These are phyloP conservation scores for Panagrolaimus sp. DNA, from an alignment of 1,140 invertebrate species.

Conservation along the genomic window DNA sequence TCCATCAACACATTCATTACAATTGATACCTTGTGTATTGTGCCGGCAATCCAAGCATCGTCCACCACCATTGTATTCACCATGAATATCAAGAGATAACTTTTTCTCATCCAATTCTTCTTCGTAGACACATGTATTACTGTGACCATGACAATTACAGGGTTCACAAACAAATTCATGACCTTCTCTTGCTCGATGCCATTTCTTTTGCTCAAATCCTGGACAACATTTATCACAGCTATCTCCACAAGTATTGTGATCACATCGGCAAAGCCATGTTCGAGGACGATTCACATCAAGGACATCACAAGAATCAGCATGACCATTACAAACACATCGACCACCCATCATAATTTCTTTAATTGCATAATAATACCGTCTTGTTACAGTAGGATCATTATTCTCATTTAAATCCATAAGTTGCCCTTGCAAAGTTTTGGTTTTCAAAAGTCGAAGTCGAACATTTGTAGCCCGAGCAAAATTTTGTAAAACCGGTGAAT, in stretches of 20 bases:
- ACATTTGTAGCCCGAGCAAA: constrained; percentile 91
- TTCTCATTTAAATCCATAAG: constrained; percentile 83
- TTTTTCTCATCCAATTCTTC: constrained; percentile 72
- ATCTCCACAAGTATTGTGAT: constrained; percentile 90
- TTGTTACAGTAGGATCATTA: constrained; percentile 89
- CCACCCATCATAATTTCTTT: constrained; percentile 97
- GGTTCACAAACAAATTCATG: constrained; percentile 61
- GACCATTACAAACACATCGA: constrained; percentile 95
- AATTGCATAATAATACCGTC: constrained; percentile 98
- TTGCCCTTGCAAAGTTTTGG: constrained; percentile 90
- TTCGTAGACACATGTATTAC: constrained; percentile 81
- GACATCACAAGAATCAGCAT: constrained; percentile 88
- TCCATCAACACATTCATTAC: constrained; percentile 79
- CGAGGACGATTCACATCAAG: constrained; percentile 72
- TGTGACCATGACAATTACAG: constrained; percentile 93
- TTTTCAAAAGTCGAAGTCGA: constrained; percentile 66
- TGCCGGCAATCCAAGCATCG: constrained; percentile 82
- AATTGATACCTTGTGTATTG: constrained; percentile 94
- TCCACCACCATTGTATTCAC: constrained; percentile 83
- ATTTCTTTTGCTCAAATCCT: constrained; percentile 69
- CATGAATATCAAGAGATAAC: constrained; percentile 82
- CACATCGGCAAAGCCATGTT: constrained; percentile 81
- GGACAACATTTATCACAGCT: constrained; percentile 87
- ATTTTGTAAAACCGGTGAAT: constrained; percentile 83
- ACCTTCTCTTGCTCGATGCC: constrained; percentile 67